Percentiles rank a stretch among this genome's conserved stretches.
Evolutionary conservation across 2,113 vertebrate species (phyloP).

Genomic region (Bos indicus): DNA sequence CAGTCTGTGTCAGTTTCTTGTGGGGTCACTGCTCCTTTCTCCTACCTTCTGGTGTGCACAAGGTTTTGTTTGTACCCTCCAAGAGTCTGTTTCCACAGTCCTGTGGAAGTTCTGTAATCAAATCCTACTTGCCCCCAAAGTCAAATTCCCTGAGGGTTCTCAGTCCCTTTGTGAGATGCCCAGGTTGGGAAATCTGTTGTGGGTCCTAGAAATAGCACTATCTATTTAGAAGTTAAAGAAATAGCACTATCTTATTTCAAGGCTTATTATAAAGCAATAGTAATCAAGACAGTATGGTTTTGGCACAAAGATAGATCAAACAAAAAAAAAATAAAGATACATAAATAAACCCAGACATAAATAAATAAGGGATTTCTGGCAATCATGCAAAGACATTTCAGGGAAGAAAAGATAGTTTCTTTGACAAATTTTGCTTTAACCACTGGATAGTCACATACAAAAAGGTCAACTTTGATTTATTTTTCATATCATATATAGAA

Average conservation of each 20-base stretch:
- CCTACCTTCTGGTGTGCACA: accelerated
- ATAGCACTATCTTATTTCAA: background rate
- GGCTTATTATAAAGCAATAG: background rate
- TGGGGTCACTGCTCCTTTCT: background rate
- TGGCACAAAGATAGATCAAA: background rate
- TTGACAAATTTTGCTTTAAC: background rate
- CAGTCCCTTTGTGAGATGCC: background rate
- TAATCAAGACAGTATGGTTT: background rate
- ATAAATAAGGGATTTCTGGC: background rate
- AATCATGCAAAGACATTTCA: background rate
- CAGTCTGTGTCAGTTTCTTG: background rate
- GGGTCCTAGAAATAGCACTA: background rate
- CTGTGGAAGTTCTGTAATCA: background rate
- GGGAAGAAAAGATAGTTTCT: background rate
- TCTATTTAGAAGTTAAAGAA: background rate
- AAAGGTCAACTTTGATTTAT: background rate
- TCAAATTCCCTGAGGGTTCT: background rate
- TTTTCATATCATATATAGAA: background rate
- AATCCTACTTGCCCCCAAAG: background rate
- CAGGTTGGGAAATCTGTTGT: background rate
- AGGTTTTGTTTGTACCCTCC: background rate
- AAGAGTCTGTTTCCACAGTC: background rate
- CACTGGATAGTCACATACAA: background rate
- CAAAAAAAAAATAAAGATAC: background rate
- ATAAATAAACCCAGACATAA: background rate